Evolutionary conservation across 2,113 vertebrate species (phyloP).

Genomic region (Varanus salvator): DNA sequence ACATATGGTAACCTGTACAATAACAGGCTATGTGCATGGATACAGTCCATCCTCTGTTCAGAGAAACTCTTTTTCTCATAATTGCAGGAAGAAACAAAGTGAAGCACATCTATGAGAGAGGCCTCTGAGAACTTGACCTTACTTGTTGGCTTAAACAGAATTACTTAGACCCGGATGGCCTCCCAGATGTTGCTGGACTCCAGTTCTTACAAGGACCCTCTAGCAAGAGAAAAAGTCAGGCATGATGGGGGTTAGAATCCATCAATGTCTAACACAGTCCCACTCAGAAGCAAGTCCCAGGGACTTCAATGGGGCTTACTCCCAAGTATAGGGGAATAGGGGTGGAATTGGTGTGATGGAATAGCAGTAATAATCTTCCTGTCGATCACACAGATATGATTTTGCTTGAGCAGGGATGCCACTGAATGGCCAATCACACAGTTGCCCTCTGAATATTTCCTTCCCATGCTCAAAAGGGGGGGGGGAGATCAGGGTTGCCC

Average conservation of each 20-base stretch:
- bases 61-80: constrained; percentile 6
- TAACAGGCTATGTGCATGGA: constrained; percentile 15
- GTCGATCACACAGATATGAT: too few species aligned
- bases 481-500: too few species aligned
- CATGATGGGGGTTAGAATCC: too few species aligned
- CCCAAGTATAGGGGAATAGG: too few species aligned
- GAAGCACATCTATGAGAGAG: background rate
- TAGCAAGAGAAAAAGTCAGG: too few species aligned
- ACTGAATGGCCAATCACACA: background rate
- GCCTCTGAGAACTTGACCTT: background rate
- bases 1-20: background rate
- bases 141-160: background rate
- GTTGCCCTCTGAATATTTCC: background rate
- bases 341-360: background rate
- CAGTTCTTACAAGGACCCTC: too few species aligned
- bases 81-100: constrained; percentile 15
- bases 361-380: background rate
- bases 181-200: background rate
- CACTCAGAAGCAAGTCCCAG: too few species aligned
- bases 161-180: background rate
- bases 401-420: too few species aligned
- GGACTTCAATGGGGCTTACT: too few species aligned
- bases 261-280: too few species aligned
- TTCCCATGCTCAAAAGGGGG: background rate
- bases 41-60: background rate